Evolutionary conservation across 2,113 vertebrate genomes (phyloP), one percentile per base, ranked within the genome.

Genomic region (Morone saxatilis): DNA sequence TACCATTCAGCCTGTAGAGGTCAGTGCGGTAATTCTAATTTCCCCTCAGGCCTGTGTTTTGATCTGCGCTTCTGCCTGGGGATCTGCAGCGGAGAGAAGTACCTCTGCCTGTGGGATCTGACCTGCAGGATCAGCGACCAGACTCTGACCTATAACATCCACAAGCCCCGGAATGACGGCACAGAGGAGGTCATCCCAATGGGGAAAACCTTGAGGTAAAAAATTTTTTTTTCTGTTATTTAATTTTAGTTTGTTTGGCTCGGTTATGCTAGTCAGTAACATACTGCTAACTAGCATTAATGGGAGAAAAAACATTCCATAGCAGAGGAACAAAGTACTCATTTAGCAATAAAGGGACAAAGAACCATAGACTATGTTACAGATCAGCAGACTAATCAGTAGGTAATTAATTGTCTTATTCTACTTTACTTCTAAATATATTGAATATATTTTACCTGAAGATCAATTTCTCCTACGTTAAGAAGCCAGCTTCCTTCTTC

Each of bases 71-170:
- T 89, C 82, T 92, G 80, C 80, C 75, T 94, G 84, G 93, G 83
- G 7, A 83, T 94, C 82, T 95, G 92, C 88, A 78, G 67, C 19
- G 87, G 86, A 71, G 88, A 94, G 54, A 90, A 82, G 50, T 91
- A 85, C 77, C 69, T 95, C 69, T 61, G 69, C 20, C 71, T 80
- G n/a, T 95, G 89, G 94, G 94, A 95, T 63, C 77, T 94, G 36
- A 73, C 87, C 50, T 89, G 88, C 62, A 90, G 90, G 78, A 92
- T 94, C 82, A 92, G 89, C 62, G 94, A 93, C 77, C 88, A 87
- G 79, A 87, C 87, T 79, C 93, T 95, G 10, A 92, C 83, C 74
- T 88, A 93, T 74, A 93, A 91, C 72, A 82, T 87, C 65, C 93
- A 94, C 36, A 91, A 86, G 57, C 68, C 31, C 51, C 92, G 91